phyloP scores from a whole-genome alignment of 2,113 vertebrate genomes.

The Cacatua alba region DNA sequence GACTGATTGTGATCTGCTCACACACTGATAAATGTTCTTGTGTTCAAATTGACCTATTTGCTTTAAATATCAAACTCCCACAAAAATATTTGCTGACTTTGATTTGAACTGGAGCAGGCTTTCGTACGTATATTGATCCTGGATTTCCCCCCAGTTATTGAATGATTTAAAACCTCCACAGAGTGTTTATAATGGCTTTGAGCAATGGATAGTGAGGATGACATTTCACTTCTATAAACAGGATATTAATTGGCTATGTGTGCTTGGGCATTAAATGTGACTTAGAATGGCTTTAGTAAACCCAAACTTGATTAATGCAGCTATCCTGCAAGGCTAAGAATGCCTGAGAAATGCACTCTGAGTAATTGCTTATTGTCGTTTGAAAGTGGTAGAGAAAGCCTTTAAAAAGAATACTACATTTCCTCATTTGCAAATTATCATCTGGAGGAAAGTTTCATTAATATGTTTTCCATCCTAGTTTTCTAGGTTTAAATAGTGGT shows the following conservation, averaged over 20 bases:
- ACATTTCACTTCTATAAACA: background rate
- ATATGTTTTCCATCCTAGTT: background rate
- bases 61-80: background rate
- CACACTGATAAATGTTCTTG: background rate
- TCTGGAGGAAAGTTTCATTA: background rate
- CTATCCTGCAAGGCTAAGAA: background rate
- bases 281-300: conserved; percentile 9
- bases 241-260: background rate
- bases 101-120: background rate
- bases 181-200: background rate
- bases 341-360: background rate
- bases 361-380: background rate
- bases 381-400: background rate
- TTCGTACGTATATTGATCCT: background rate
- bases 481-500: background rate
- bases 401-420: background rate
- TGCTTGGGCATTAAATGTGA: background rate
- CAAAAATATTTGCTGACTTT: background rate
- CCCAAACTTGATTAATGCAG: background rate
- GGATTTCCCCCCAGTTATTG: background rate
- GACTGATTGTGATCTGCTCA: background rate
- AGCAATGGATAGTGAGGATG: background rate
- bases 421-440: background rate
- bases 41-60: background rate
- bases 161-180: background rate